These are phyloP conservation scores for Zele albiditarsus DNA, from an alignment of 2,888 invertebrate genomes.

Conservation along the genomic window DNA sequence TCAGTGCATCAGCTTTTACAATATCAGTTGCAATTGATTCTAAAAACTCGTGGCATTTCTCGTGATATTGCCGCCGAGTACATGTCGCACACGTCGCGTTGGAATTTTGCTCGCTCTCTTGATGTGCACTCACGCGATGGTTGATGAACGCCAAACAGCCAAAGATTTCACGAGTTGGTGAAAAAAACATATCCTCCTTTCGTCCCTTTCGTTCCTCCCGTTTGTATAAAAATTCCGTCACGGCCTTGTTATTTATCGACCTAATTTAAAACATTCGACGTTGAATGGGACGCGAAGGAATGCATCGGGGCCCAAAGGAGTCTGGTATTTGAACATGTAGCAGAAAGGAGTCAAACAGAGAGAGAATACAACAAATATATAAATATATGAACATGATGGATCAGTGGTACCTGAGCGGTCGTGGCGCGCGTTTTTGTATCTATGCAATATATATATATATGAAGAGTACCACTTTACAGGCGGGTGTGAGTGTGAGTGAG, in stretches of 20 bases:
- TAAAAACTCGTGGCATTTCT: conserved; percentile 64
- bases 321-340: background rate
- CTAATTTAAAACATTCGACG: conserved; percentile 59
- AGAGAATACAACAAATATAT: conserved; percentile 29
- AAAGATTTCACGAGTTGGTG: conserved; percentile 10
- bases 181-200: conserved; percentile 6
- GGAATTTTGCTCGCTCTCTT: background rate
- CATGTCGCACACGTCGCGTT: conserved; percentile 16
- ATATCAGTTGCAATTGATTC: conserved; percentile 50
- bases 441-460: background rate
- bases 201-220: background rate
- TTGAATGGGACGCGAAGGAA: conserved; percentile 52
- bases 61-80: conserved; percentile 54
- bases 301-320: conserved; percentile 41
- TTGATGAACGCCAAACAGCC: conserved; percentile 1
- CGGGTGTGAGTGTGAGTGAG: background rate
- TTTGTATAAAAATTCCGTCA: conserved; percentile 41
- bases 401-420: conserved; percentile 28
- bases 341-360: conserved; percentile 37
- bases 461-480: too few species aligned
- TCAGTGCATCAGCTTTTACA: conserved; percentile 13
- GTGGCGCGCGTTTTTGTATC: conserved; percentile 36
- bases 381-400: conserved; percentile 28
- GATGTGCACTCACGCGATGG: conserved; percentile 2
- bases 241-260: conserved; percentile 55